Conservation (phyloP, 2,797 vertebrate genomes). For the Enteromius argenteus region DNA sequence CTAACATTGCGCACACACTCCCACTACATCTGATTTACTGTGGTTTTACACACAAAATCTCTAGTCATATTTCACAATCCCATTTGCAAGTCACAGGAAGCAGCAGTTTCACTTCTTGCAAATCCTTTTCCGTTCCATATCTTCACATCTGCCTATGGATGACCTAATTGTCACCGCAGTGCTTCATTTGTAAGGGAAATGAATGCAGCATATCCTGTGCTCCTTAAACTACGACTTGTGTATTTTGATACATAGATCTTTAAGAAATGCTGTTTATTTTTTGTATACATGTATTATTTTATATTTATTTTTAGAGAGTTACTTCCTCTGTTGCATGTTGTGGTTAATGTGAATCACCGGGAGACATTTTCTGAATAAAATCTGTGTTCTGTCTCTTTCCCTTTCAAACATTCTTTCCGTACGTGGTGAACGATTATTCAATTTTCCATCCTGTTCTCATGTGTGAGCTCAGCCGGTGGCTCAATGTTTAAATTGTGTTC, state of each 20-base stretch:
- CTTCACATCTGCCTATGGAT: background rate
- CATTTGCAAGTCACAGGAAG: background rate
- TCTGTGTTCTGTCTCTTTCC: background rate
- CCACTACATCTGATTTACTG: background rate
- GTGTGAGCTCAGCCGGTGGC: slow-evolving; percentile 5
- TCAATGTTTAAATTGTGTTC: slow-evolving; percentile 10
- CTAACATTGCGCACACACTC: background rate
- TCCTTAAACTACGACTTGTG: background rate
- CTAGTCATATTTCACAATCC: background rate
- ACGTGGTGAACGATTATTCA: background rate
- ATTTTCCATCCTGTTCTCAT: slow-evolving; percentile 12
- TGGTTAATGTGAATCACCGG: background rate
- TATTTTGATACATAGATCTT: background rate
- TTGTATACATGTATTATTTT: background rate
- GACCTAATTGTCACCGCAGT: background rate
- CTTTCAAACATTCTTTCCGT: background rate
- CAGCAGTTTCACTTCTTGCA: background rate
- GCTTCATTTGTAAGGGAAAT: slow-evolving; percentile 45
- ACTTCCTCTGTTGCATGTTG: background rate
- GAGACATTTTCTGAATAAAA: slow-evolving; percentile 24
- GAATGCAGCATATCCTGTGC: background rate
- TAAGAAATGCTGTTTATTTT: background rate
- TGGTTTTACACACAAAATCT: background rate
- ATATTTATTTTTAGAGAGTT: background rate
- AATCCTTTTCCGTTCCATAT: slow-evolving; percentile 4